Percentiles rank a stretch among this genome's conserved stretches.
phyloP scores from a whole-genome alignment of 1,140 invertebrate species.

The Bombus affinis region DNA sequence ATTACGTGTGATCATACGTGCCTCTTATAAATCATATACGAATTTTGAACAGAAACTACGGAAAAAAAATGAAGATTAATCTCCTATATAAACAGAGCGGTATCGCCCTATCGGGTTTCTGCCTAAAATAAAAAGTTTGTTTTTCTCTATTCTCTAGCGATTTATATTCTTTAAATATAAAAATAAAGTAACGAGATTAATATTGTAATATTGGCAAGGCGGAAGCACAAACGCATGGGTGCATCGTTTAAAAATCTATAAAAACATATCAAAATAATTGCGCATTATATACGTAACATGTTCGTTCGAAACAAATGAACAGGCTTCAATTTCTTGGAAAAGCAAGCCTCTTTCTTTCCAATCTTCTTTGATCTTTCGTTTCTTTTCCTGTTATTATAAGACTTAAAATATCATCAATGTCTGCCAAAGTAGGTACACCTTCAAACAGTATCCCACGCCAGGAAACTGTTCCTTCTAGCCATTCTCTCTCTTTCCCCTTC shows the following conservation, averaged over 20 bases:
- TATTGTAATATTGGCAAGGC: conserved; percentile 62
- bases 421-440: conserved; percentile 79
- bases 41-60: conserved; percentile 46
- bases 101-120: conserved; percentile 9
- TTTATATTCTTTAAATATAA: conserved; percentile 32
- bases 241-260: conserved; percentile 64
- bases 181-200: conserved; percentile 55
- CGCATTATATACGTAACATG: conserved; percentile 13
- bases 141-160: background rate
- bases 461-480: conserved; percentile 65
- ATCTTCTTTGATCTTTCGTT: background rate
- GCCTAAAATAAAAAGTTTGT: conserved; percentile 21
- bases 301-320: conserved; percentile 42
- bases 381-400: conserved; percentile 36
- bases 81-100: background rate
- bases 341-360: background rate
- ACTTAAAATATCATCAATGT: conserved; percentile 75
- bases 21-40: conserved; percentile 23
- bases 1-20: background rate
- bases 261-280: conserved; percentile 56
- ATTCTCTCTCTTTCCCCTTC: conserved; percentile 60
- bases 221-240: conserved; percentile 73
- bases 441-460: conserved; percentile 60
- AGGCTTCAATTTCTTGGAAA: conserved; percentile 6
- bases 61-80: conserved; percentile 13